Evolutionary conservation across 2,113 vertebrate genomes (phyloP).

Genomic region (Callopanchax toddi): DNA sequence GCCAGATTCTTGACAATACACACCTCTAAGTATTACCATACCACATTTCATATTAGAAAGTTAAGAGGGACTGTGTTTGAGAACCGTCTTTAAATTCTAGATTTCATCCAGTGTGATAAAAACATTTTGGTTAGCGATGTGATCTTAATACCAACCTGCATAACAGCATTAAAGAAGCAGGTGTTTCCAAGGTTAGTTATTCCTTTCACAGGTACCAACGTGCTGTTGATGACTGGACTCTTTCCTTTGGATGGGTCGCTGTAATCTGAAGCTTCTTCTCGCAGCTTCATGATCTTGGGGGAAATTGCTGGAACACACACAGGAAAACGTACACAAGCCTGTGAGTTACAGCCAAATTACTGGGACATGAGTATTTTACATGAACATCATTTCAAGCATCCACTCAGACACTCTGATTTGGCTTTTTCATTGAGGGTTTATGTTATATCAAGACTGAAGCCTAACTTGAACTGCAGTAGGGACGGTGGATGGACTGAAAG

Average conservation of each 20-base stretch:
- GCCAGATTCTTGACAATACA: no score
- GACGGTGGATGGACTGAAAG: neutral
- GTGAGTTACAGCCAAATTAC: neutral
- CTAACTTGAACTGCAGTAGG: neutral
- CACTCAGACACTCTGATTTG: neutral
- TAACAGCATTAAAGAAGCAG: conserved; percentile 98
- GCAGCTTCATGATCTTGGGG: conserved; percentile 87
- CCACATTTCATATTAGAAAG: no score
- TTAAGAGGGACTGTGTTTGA: neutral
- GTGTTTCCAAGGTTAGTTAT: conserved; percentile 97
- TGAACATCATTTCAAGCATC: neutral
- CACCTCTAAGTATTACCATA: no score
- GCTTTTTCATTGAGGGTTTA: neutral
- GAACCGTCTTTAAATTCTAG: neutral
- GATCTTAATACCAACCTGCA: conserved; percentile 85
- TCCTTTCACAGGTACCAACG: conserved; percentile 90
- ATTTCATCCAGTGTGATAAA: neutral
- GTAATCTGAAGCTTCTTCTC: conserved; percentile 85
- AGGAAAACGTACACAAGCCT: neutral
- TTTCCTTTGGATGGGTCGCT: conserved; percentile 83
- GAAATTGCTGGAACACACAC: conserved; percentile 75
- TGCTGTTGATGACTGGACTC: conserved; percentile 73
- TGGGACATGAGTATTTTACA: neutral
- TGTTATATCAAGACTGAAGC: conserved; percentile 5
- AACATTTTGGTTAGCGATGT: neutral